These are phyloP conservation scores for Xiphorhynchus erythropygius DNA, from an alignment of 2,797 vertebrate species.

Conservation along the genomic window DNA sequence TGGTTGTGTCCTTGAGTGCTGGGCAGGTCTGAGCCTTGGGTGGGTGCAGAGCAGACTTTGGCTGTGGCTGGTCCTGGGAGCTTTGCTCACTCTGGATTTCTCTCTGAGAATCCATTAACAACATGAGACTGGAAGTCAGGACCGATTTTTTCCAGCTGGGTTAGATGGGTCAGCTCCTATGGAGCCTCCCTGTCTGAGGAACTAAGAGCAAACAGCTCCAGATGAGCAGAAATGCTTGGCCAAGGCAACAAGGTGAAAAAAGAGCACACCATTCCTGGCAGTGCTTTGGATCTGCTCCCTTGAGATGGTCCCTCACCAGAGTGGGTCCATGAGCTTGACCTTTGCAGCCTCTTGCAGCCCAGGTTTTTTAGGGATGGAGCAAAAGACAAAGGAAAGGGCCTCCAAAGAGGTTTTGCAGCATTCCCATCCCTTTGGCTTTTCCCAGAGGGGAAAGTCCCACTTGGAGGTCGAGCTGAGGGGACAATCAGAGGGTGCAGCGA, in stretches of 20 bases:
- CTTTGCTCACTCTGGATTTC: neutral
- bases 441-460: neutral
- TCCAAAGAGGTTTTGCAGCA: neutral
- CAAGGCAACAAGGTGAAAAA: neutral
- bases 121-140: slow-evolving; percentile 60
- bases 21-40: neutral
- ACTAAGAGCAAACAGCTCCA: neutral
- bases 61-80: neutral
- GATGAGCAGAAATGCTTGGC: neutral
- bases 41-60: neutral
- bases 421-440: neutral
- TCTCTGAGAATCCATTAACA: slow-evolving; percentile 1
- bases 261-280: accelerated
- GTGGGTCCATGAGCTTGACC: accelerated
- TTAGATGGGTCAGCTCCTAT: slow-evolving; percentile 33
- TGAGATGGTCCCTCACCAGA: accelerated
- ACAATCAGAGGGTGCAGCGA: neutral
- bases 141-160: slow-evolving; percentile 56
- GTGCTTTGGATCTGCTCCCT: accelerated
- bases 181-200: slow-evolving; percentile 18
- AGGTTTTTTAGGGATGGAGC: neutral
- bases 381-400: neutral
- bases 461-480: neutral
- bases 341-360: neutral
- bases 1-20: neutral